A percentile compares a stretch with the other conserved stretches of the same genome.
phyloP scores from a whole-genome alignment of 2,888 invertebrate species.

The Troglohyphantes excavatus region DNA sequence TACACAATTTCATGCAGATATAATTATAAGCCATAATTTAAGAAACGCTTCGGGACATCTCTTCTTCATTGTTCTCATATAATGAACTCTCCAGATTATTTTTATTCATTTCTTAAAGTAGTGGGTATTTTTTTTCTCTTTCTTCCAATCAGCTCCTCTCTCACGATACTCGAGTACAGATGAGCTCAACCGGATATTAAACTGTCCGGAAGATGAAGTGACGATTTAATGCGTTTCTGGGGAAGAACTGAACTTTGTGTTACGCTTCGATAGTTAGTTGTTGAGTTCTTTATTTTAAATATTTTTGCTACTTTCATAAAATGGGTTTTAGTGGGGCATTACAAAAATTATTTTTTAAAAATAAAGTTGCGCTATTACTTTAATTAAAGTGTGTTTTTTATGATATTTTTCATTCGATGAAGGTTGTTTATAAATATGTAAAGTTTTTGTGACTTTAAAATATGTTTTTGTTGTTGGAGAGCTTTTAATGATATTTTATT shows the following conservation, averaged over 20 bases:
- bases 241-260: background rate
- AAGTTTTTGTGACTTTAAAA: no score
- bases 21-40: background rate
- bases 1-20: background rate
- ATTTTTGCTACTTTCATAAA: no score
- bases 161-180: background rate
- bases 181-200: constrained; percentile 27
- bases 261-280: no score
- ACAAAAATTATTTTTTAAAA: no score
- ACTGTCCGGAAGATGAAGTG: constrained; percentile 11
- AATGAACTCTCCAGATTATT: constrained; percentile 17
- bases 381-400: no score
- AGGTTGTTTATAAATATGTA: no score
- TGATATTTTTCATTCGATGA: no score
- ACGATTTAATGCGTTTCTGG: constrained; percentile 13
- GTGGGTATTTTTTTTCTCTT: background rate
- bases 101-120: background rate
- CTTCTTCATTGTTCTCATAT: background rate
- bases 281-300: no score
- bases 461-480: no score
- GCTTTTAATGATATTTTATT: no score
- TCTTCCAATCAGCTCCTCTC: background rate
- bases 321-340: no score
- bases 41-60: background rate
- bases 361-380: no score